These are phyloP conservation scores for Augochlora pura DNA, from an alignment of 1,140 invertebrate species.

Conservation along the genomic window DNA sequence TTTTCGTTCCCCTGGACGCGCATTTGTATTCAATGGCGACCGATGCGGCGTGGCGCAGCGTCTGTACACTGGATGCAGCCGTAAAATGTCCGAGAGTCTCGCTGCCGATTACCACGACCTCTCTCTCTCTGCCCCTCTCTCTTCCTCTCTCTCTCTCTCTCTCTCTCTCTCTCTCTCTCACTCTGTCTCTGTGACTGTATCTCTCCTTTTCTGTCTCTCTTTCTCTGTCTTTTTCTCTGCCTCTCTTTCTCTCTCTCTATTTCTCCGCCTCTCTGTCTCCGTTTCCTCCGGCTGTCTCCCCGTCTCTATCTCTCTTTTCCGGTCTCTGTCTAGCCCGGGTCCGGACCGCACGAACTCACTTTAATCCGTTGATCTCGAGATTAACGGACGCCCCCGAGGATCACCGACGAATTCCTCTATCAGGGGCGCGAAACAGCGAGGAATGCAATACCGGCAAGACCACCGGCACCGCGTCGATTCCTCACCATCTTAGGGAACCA, in stretches of 20 bases:
- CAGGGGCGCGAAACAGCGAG: constrained; percentile 48
- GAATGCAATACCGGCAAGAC: constrained; percentile 58
- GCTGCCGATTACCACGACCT: constrained; percentile 21
- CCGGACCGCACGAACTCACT: constrained; percentile 47
- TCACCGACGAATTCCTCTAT: constrained; percentile 56
- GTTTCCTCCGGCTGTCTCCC: too few species aligned
- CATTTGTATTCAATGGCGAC: constrained; percentile 32
- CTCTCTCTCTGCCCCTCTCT: not conserved
- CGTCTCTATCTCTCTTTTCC: too few species aligned
- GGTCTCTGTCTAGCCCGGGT: not conserved
- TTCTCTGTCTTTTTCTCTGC: too few species aligned
- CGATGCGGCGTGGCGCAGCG: not conserved
- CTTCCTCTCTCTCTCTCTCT: too few species aligned
- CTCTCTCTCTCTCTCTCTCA: too few species aligned
- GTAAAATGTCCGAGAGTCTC: constrained; percentile 24
- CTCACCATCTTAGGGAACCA: constrained; percentile 25
- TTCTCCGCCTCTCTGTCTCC: too few species aligned
- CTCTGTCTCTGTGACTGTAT: too few species aligned
- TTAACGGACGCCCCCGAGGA: constrained; percentile 56
- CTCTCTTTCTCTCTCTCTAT: not conserved
- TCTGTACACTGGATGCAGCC: constrained; percentile 3
- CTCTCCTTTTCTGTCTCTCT: not conserved
- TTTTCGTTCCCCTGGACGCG: not conserved
- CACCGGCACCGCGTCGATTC: constrained; percentile 42
- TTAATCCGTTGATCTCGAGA: constrained; percentile 59